These are phyloP conservation scores for Odontocolon sp. DNA, from an alignment of 2,888 invertebrate species.

Conservation along the genomic window DNA sequence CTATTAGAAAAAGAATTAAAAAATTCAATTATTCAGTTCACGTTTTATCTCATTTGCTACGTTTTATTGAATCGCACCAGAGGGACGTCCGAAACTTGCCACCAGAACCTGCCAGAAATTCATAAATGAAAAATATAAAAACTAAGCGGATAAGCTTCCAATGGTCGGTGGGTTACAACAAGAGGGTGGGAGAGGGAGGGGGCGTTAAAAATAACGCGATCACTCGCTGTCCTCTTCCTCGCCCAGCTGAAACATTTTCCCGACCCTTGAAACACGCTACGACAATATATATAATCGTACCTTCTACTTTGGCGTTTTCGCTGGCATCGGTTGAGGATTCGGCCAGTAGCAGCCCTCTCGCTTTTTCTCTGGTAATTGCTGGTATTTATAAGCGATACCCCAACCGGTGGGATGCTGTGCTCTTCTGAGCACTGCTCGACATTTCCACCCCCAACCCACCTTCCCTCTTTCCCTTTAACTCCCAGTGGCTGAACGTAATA, in stretches of 20 bases:
- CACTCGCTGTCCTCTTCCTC: conserved; percentile 36
- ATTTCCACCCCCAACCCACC: conserved; percentile 41
- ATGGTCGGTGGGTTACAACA: background rate
- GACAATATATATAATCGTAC: conserved; percentile 39
- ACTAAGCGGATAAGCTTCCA: conserved; percentile 52
- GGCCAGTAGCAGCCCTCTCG: conserved; percentile 62
- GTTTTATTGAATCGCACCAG: conserved; percentile 39
- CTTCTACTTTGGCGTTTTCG: conserved; percentile 51
- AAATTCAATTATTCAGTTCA: background rate
- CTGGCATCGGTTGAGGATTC: conserved; percentile 42
- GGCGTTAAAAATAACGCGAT: conserved; percentile 58
- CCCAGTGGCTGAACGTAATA: conserved; percentile 73
- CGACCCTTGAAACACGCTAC: conserved; percentile 35
- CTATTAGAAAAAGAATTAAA: background rate
- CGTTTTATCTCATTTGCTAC: conserved; percentile 9
- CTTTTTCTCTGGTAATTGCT: conserved; percentile 77
- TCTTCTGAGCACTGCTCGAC: conserved; percentile 27
- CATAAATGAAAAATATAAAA: conserved; percentile 57
- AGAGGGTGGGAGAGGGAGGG: conserved; percentile 7
- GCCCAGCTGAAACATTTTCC: background rate
- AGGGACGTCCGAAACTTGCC: background rate
- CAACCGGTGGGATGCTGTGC: conserved; percentile 55
- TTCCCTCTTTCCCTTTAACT: conserved; percentile 60
- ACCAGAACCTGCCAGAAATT: conserved; percentile 36
- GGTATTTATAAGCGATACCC: conserved; percentile 80